These are phyloP conservation scores for Sarcophaga rosellei DNA, from an alignment of 2,888 invertebrate species.

Conservation along the genomic window DNA sequence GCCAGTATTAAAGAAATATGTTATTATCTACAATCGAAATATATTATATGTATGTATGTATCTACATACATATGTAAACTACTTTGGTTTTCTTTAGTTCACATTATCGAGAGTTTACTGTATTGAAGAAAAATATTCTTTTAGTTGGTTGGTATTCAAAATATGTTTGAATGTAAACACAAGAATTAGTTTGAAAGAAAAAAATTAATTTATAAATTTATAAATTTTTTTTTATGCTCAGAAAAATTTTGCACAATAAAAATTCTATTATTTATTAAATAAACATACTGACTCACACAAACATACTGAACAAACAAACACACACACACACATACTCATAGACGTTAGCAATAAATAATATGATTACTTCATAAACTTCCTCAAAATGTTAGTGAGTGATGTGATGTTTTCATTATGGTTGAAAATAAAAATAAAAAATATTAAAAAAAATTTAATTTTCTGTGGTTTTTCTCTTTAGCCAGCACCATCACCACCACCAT, in stretches of 20 bases:
- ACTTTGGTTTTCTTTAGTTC: too few species aligned
- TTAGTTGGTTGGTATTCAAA: not conserved
- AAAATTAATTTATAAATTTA: not conserved
- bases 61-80: too few species aligned
- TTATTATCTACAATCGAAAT: too few species aligned
- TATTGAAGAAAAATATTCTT: too few species aligned
- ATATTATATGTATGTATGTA: not conserved
- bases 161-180: not conserved
- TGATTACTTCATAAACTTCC: conserved; percentile 10
- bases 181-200: not conserved
- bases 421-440: not conserved
- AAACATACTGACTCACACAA: not conserved
- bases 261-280: not conserved
- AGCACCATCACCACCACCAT: too few species aligned
- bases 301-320: not conserved
- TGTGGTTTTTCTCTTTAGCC: too few species aligned
- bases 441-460: not conserved
- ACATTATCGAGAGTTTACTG: too few species aligned
- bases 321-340: not conserved
- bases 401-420: conserved; percentile 16
- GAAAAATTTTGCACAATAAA: conserved; percentile 4
- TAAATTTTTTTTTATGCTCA: not conserved
- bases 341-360: not conserved
- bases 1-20: too few species aligned
- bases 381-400: not conserved